Conservation (phyloP, 2,113 vertebrate species). For the Caracal caracal region DNA sequence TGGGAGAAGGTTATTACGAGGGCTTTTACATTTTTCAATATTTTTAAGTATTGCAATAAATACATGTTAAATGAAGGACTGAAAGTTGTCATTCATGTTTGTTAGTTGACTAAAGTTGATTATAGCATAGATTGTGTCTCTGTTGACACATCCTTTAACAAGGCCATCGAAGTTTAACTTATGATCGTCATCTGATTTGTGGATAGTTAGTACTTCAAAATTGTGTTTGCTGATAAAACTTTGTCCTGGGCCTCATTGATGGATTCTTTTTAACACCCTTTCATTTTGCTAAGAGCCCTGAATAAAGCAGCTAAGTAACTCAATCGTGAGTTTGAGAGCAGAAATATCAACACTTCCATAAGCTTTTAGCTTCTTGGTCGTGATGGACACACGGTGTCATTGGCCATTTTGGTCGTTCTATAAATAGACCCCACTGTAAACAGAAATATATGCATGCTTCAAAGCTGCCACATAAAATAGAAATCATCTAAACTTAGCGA, state of each 20-base stretch:
- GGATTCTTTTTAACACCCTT: conserved; percentile 16
- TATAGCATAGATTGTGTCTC: background rate
- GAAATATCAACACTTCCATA: conserved; percentile 49
- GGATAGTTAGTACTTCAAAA: background rate
- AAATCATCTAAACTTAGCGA: background rate
- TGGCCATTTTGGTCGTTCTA: background rate
- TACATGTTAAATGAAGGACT: background rate
- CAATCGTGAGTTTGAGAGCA: background rate
- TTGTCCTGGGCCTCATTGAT: background rate
- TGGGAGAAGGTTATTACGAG: background rate
- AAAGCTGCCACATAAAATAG: background rate
- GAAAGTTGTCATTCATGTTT: background rate
- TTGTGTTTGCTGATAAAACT: background rate
- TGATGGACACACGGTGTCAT: background rate
- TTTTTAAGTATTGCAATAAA: conserved; percentile 27
- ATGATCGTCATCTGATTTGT: background rate
- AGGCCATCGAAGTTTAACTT: background rate
- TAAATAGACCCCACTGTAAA: background rate
- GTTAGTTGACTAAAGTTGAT: background rate
- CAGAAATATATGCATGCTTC: background rate
- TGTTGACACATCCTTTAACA: background rate
- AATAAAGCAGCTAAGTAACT: conserved; percentile 49
- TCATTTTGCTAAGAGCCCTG: background rate
- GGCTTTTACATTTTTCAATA: background rate
- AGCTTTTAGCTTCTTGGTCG: background rate